Conservation (phyloP, 2,888 invertebrate species). For the Oeneis ivallda region DNA sequence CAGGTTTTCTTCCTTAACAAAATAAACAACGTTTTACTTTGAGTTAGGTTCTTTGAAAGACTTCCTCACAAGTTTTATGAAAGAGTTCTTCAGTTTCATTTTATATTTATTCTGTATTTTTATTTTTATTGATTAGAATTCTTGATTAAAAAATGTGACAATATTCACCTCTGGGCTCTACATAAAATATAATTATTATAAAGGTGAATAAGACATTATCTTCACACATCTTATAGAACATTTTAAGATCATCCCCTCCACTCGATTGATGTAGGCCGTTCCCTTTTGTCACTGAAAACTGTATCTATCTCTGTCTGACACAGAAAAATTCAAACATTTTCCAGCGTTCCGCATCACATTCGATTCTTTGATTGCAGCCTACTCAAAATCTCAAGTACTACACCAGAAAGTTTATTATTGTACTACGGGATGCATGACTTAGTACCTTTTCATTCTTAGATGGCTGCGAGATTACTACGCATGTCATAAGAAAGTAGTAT, state of each 20-base stretch:
- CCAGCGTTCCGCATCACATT: slow-evolving; percentile 60
- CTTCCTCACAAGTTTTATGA: slow-evolving; percentile 75
- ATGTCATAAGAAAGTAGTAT: slow-evolving; percentile 31
- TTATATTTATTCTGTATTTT: slow-evolving; percentile 40
- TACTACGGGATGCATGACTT: slow-evolving; percentile 15
- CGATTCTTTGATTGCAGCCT: slow-evolving; percentile 40
- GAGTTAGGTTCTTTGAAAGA: slow-evolving; percentile 77
- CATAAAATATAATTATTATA: slow-evolving; percentile 6
- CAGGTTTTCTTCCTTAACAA: slow-evolving; percentile 78
- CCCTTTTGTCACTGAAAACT: slow-evolving; percentile 74
- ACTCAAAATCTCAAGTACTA: slow-evolving; percentile 45
- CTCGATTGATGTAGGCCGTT: slow-evolving; percentile 69
- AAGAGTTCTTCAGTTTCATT: slow-evolving; percentile 54
- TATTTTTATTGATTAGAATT: not conserved
- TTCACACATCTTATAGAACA: slow-evolving; percentile 52
- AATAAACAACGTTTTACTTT: slow-evolving; percentile 79
- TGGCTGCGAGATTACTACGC: slow-evolving; percentile 18
- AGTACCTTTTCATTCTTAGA: slow-evolving; percentile 29
- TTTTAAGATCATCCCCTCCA: slow-evolving; percentile 78
- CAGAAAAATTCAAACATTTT: slow-evolving; percentile 72
- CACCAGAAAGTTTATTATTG: slow-evolving; percentile 42
- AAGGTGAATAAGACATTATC: slow-evolving; percentile 36
- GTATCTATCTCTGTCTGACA: slow-evolving; percentile 71
- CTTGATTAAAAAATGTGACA: not conserved
- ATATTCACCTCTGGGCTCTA: not conserved